phyloP scores from a whole-genome alignment of 2,797 vertebrate genomes.

The Pantherophis vulpinus region DNA sequence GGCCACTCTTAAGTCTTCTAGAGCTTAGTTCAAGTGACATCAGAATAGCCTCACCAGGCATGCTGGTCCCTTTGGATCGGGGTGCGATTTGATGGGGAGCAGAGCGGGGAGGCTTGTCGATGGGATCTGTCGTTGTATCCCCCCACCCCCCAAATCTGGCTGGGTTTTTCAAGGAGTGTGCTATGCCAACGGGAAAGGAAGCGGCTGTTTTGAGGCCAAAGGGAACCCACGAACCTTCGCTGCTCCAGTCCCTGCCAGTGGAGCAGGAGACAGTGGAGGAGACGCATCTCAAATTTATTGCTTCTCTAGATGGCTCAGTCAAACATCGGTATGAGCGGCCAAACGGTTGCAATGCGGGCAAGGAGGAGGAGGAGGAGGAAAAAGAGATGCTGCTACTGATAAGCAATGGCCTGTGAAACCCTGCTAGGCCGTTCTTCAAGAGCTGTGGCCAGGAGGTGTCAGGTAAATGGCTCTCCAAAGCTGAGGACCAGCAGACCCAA shows the following conservation, averaged over 20 bases:
- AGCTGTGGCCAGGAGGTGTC: neutral
- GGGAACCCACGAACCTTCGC: neutral
- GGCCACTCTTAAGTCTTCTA: neutral
- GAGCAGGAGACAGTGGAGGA: neutral
- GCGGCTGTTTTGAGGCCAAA: neutral
- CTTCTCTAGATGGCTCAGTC: constrained; percentile 4
- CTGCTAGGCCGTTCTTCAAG: neutral
- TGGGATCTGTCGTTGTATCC: neutral
- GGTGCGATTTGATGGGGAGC: neutral
- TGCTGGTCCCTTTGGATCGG: neutral
- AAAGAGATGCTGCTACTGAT: too few species aligned
- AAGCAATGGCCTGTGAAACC: neutral
- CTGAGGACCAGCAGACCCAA: neutral
- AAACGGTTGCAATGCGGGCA: neutral
- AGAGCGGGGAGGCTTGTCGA: neutral
- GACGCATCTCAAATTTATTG: neutral
- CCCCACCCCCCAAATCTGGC: too few species aligned
- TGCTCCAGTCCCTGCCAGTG: neutral
- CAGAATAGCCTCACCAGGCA: neutral
- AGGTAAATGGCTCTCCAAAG: neutral
- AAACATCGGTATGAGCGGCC: neutral
- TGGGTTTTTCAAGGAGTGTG: neutral
- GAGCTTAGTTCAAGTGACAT: neutral
- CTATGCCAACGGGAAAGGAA: neutral
- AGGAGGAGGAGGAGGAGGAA: neutral